Conservation (phyloP, 2,113 vertebrate genomes). For the Coryphaenoides rupestris region DNA sequence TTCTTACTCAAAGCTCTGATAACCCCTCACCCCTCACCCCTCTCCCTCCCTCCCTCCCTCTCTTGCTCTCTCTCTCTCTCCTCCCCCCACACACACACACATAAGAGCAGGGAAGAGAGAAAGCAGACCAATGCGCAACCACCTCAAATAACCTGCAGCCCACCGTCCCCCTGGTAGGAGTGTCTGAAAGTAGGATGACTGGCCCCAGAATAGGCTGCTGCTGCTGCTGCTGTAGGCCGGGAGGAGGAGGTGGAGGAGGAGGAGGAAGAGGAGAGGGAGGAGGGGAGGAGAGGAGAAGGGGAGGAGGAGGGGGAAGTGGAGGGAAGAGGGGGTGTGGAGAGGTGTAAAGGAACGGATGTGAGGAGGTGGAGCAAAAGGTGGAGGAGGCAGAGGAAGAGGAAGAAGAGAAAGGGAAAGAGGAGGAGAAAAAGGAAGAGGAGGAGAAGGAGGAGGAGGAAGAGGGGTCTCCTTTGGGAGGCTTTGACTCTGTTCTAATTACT, state of each 20-base stretch:
- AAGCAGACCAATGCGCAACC: background rate
- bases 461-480: conserved; percentile 21
- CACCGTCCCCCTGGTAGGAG: conserved; percentile 17
- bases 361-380: conserved; percentile 2
- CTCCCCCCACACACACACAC: background rate
- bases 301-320: too few species aligned
- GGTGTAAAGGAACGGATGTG: too few species aligned
- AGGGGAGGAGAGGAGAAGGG: too few species aligned
- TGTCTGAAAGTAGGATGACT: conserved; percentile 37
- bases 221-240: conserved; percentile 13
- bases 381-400: conserved; percentile 9
- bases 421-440: too few species aligned
- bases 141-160: conserved; percentile 31
- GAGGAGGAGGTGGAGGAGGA: conserved; percentile 1
- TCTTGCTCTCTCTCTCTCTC: too few species aligned
- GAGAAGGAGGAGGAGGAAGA: background rate
- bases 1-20: too few species aligned
- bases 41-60: too few species aligned
- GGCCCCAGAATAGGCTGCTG: conserved; percentile 21
- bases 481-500: conserved; percentile 62
- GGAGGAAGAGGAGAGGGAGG: too few species aligned
- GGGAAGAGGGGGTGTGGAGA: too few species aligned
- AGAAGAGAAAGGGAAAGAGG: too few species aligned
- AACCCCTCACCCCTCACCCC: too few species aligned
- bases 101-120: conserved; percentile 5